These are phyloP conservation scores for Drosophila ezoana DNA, from an alignment of 2,888 invertebrate genomes.

Conservation along the genomic window DNA sequence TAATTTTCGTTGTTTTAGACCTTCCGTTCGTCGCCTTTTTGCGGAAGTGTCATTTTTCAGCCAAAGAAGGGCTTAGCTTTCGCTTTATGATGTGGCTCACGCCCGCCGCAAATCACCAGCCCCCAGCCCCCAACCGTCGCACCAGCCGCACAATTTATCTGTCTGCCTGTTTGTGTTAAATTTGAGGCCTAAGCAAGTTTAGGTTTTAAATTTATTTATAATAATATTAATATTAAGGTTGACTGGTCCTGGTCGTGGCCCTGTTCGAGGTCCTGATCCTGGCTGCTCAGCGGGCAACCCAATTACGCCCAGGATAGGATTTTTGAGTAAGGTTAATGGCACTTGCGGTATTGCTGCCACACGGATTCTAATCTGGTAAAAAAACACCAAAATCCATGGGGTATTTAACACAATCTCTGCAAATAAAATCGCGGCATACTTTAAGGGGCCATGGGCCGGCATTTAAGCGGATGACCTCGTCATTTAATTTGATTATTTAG, in stretches of 20 bases:
- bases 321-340: slow-evolving; percentile 72
- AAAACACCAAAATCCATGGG: slow-evolving; percentile 13
- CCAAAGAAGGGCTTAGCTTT: slow-evolving; percentile 73
- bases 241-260: slow-evolving; percentile 18
- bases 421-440: slow-evolving; percentile 42
- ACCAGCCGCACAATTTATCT: slow-evolving; percentile 18
- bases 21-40: slow-evolving; percentile 45
- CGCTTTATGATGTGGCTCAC: slow-evolving; percentile 66
- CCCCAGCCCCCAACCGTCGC: not conserved
- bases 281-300: slow-evolving; percentile 52
- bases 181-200: slow-evolving; percentile 64
- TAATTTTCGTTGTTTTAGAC: slow-evolving; percentile 67
- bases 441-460: slow-evolving; percentile 8
- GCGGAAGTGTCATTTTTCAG: slow-evolving; percentile 81
- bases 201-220: slow-evolving; percentile 71
- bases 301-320: slow-evolving; percentile 69
- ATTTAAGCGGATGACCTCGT: slow-evolving; percentile 29
- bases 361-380: slow-evolving; percentile 14
- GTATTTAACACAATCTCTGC: slow-evolving; percentile 19
- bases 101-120: slow-evolving; percentile 47
- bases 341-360: slow-evolving; percentile 11
- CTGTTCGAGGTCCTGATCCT: slow-evolving; percentile 2
- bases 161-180: slow-evolving; percentile 34
- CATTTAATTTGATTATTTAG: slow-evolving; percentile 53
- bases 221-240: slow-evolving; percentile 74